Evolutionary conservation across 2,797 vertebrate species (phyloP), one percentile per base, ranked within the genome.

Genomic region (Hemibagrus guttatus): DNA sequence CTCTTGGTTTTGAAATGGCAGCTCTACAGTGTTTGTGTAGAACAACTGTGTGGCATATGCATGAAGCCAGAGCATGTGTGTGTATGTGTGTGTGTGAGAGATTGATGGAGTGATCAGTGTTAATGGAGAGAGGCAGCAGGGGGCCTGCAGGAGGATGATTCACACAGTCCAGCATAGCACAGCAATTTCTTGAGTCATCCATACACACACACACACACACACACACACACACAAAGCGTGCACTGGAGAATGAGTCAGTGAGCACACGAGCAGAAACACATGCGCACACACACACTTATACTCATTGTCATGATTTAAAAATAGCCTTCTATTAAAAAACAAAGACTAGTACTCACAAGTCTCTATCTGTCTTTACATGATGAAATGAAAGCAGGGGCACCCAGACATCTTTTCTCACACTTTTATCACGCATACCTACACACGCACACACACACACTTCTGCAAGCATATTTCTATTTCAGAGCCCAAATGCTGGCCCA

Each of bases 41-140:
- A 52, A 16, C 63, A 63, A 74, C 54, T 63, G 56, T 39, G 58
- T 74, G 85, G 58, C 31, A 39, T 83, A 83, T 66, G 71, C 49
- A 83, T 63, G 61, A 83, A 84, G 75, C 64, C 39, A 76, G 56
- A 31, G 58, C 35, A 0, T 61, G 58, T 68, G 81, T 86, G 85
- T 72, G 78, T 49, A 49, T 61, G 69, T 66, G 46, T 79, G 64
- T 68, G 46, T 59, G 82, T 8, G 75, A n/a, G 85, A 49, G 88
- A 88, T 68, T 88, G 84, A 91, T 84, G 28, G 82, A 88, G 86
- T 86, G 75, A 90, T 91, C 83, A 84, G 81, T 88, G 82, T 69
- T 89, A 86, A 89, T 84, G 84, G 72, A 88, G 84, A 54, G 68
- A 79, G 86, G 86, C 87, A 85, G 82, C 21, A n/a, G 81, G 61